phyloP scores from a whole-genome alignment of 2,797 vertebrate genomes.

The Zalophus californianus region DNA sequence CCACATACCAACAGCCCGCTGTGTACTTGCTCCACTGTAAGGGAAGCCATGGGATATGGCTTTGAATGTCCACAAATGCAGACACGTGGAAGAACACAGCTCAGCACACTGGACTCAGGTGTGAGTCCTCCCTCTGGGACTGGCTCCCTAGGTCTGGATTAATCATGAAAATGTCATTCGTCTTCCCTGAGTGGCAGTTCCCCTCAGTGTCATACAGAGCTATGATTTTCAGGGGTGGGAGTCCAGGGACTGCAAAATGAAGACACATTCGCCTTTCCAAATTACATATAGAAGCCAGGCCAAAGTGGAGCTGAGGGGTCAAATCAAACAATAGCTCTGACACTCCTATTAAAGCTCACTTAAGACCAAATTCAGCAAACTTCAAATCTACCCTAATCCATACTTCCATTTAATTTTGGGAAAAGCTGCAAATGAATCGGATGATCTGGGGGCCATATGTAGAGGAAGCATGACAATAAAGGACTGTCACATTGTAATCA shows the following conservation, averaged over 20 bases:
- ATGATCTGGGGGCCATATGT: background rate
- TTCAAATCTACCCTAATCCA: background rate
- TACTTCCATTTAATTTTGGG: background rate
- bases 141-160: background rate
- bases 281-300: background rate
- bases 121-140: background rate
- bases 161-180: background rate
- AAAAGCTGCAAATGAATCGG: background rate
- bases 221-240: rapidly evolving
- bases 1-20: background rate
- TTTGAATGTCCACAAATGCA: background rate
- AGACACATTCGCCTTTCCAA: background rate
- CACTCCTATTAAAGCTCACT: rapidly evolving
- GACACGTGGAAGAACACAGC: background rate
- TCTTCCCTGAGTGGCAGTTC: background rate
- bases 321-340: too few species aligned
- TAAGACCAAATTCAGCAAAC: background rate
- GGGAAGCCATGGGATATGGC: rapidly evolving
- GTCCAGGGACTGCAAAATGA: background rate
- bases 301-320: background rate
- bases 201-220: background rate
- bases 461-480: background rate
- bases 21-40: background rate
- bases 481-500: background rate
- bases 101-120: background rate